Evolutionary conservation across 2,797 vertebrate genomes (phyloP).

Genomic region (Anisognathus igniventris): DNA sequence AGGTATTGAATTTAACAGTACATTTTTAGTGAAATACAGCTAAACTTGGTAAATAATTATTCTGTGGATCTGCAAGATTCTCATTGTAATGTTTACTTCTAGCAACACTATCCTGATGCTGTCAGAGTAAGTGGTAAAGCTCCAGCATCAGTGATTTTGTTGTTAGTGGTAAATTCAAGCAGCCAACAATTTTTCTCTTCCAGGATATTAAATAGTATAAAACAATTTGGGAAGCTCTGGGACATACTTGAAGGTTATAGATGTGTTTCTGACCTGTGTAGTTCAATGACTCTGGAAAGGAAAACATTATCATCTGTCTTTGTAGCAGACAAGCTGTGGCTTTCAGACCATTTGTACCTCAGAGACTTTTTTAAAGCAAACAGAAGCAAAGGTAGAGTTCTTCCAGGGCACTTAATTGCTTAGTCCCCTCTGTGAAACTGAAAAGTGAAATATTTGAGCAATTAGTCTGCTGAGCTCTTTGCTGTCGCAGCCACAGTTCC

Average conservation of each 20-base stretch:
- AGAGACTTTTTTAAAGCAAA: not conserved
- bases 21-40: not conserved
- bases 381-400: not conserved
- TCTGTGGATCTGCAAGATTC: not conserved
- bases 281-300: not conserved
- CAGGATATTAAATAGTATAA: not conserved
- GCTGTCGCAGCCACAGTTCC: not conserved
- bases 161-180: conserved; percentile 78
- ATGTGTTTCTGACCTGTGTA: not conserved
- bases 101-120: conserved; percentile 91
- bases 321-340: not conserved
- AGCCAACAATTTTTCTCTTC: conserved; percentile 7
- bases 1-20: not conserved
- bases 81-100: conserved; percentile 71
- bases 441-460: not conserved
- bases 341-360: not conserved
- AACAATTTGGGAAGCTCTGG: not conserved
- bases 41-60: not conserved
- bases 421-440: not conserved
- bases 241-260: not conserved
- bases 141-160: conserved; percentile 98
- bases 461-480: not conserved
- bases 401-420: not conserved
- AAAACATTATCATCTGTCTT: not conserved
- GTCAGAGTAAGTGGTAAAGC: conserved; percentile 84